Base-by-base conservation (phyloP, 2,797 vertebrate genomes). In the Pogonophryne albipinna region DNA sequence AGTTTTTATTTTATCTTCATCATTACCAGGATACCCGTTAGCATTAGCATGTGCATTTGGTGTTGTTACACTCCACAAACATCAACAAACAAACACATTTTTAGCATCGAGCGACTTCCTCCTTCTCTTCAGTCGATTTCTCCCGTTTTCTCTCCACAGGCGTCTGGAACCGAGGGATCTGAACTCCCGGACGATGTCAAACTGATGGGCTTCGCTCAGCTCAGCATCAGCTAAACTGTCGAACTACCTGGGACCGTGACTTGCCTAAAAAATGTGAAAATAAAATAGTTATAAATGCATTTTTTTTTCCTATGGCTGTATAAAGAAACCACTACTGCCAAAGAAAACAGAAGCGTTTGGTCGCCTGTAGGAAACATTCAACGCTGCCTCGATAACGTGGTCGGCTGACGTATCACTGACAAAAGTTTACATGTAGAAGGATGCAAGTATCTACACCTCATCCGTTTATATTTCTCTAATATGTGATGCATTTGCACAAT, bases 131-230 rank as follows among this genome's bases (percentile, higher is more conserved):
- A 59, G 52, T 63, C 23, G 45, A 17, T n/a, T 27, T 13, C 2
- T 8, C 38, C 15, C 6, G 7, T 20, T 13, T 67, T 44, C 0
- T 88, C 76, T 83, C 79, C 82, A 15, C 87, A 99, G 98, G 97
- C 98, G 11, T 99, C 98, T 84, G 98, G 98, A 58, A 95, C 96
- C 0, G 98, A 99, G 87, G 96, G 95, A 85, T 97, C 97, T 0
- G 98, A 99, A 92, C 95, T 99, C 89, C 97, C 98, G 0, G 98
- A 99, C 23, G 97, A 99, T 77, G 84, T 97, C 89, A 99, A 99
- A 92, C 94, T 99, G 77, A 95, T 99, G 94, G 98, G 98, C 92
- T 99, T 99, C 90, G 98, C 98, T 91, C 98, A 99, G 93, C 97
- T 99, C 93, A 99, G 96, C 95, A 99, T 99, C 94, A 99, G 95